Evolutionary conservation across 1,140 invertebrate species (phyloP).

Genomic region (Pseudomyrmex dendroicus): DNA sequence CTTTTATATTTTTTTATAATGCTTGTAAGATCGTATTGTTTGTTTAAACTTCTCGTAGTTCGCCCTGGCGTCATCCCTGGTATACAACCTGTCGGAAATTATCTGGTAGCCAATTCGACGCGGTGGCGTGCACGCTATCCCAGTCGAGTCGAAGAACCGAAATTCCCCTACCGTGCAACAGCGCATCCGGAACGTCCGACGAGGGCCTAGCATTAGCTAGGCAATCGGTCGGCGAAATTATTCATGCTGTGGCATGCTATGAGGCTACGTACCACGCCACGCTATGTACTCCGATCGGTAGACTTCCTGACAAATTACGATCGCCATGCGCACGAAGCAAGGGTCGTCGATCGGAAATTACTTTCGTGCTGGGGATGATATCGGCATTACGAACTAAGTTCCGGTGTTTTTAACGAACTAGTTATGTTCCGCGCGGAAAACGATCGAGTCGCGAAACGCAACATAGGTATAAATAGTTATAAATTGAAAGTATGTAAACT

Average conservation of each 20-base stretch:
- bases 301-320: slow-evolving; percentile 48
- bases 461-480: too few relatives aligned
- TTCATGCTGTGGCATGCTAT: slow-evolving; percentile 57
- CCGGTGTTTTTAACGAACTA: slow-evolving; percentile 36
- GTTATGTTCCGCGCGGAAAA: neutral
- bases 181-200: slow-evolving; percentile 27
- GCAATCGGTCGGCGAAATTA: slow-evolving; percentile 59
- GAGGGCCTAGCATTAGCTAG: slow-evolving; percentile 55
- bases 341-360: slow-evolving; percentile 63
- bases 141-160: slow-evolving; percentile 44
- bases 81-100: slow-evolving; percentile 66
- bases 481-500: too few relatives aligned
- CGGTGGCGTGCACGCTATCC: slow-evolving; percentile 54
- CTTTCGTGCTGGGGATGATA: slow-evolving; percentile 36
- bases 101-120: slow-evolving; percentile 11
- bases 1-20: too few relatives aligned
- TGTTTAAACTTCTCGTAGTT: neutral
- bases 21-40: too few relatives aligned
- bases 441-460: neutral
- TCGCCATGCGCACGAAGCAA: slow-evolving; percentile 39
- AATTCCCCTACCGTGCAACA: slow-evolving; percentile 55
- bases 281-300: slow-evolving; percentile 33
- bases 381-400: slow-evolving; percentile 21
- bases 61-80: neutral
- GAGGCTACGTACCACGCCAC: slow-evolving; percentile 41